A percentile compares a stretch with the other conserved stretches of the same genome.
phyloP scores from a whole-genome alignment of 2,797 vertebrate species.

The Propithecus deckenii region DNA sequence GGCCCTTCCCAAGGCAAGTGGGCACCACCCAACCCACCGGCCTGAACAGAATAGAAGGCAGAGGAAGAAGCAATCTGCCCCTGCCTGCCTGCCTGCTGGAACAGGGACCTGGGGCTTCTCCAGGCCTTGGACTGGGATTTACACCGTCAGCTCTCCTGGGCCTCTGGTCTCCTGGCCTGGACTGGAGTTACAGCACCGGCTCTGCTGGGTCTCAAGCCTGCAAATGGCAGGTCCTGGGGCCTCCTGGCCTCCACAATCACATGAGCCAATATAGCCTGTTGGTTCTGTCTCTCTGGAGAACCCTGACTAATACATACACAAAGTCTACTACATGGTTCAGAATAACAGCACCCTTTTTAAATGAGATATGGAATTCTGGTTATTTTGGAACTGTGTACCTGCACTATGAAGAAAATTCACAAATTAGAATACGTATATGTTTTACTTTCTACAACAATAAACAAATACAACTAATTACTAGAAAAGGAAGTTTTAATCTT shows the following conservation, averaged over 20 bases:
- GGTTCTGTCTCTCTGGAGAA: neutral
- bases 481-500: neutral
- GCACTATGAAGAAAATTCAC: neutral
- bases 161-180: no score
- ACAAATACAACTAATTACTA: neutral
- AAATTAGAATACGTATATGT: neutral
- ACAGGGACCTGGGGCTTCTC: neutral
- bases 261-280: neutral
- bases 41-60: neutral
- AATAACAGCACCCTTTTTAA: neutral
- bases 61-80: neutral
- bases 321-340: neutral
- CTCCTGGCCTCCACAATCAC: neutral
- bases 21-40: neutral
- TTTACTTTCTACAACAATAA: neutral
- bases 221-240: neutral
- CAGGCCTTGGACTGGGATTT: no score
- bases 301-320: neutral
- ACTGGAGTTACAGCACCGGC: neutral
- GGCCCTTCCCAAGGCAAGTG: neutral
- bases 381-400: neutral
- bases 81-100: neutral
- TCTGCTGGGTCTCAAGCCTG: neutral
- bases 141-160: neutral
- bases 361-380: neutral